Evolutionary conservation across 2,797 vertebrate species (phyloP), one percentile per base, ranked within the genome.

Genomic region (Taeniopygia guttata): DNA sequence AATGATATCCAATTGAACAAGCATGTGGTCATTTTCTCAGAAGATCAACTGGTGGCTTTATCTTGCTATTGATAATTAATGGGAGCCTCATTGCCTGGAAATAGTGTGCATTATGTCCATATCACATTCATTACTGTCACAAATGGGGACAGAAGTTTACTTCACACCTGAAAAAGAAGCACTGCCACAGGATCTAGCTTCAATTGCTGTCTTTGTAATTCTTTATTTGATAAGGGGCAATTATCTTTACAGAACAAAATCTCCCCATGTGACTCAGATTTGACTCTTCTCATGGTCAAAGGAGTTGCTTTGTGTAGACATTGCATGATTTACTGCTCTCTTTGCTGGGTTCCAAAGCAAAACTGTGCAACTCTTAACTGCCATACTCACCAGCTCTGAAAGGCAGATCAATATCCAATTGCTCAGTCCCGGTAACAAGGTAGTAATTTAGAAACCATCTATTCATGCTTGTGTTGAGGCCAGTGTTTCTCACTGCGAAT

Each of bases 1-100:
- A 68, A 60, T 49, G 34, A 58, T 72, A 79, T 23, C 46, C 40
- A 87, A 38, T 52, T 7, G 7, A 89, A 93, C 36, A 89, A 87
- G 18, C 62, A 84, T 12, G n/a, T 27, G 90, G 93, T 72, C 78
- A 77, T 94, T 91, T 94, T 72, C 64, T 75, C 82, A 68, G 16
- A 85, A 82, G 52, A 93, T 77, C 75, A 68, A 34, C 60, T 9
- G 4, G 48, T 58, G 49, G 25, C 18, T 87, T 93, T 85, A 87
- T 66, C 75, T 81, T 64, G n/a, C 22, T 80, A 43, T 67, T 87
- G 29, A 4, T 87, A 92, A 93, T 85, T 87, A 94, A 64, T 19
- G 60, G 64, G 46, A 27, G 58, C 26, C 69, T 91, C 46, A 87
- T 16, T 81, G 48, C 49, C 89, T 7, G 2, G 81, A 94, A 95